Evolutionary conservation across 35 echinoderm and acorn worm species (phyloP).

Genomic region (Apostichopus parvimensis): DNA sequence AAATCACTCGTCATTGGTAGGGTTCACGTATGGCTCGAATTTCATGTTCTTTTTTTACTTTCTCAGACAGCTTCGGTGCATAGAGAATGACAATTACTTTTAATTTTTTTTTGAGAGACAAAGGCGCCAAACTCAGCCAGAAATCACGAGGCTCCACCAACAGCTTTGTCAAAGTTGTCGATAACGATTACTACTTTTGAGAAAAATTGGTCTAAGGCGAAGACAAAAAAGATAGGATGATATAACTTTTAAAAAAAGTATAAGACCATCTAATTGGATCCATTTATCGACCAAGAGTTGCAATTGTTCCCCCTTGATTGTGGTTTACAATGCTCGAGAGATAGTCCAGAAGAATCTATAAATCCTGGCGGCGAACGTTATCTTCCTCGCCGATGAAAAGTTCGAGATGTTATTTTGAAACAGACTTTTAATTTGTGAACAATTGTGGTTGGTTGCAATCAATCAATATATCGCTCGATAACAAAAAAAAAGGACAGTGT

Average conservation of each 20-base stretch:
- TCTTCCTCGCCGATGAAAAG: no score
- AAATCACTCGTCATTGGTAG: not conserved
- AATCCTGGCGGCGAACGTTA: no score
- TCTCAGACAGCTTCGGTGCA: not conserved
- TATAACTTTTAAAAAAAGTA: not conserved
- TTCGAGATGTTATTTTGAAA: no score
- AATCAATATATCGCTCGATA: no score
- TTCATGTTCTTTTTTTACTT: not conserved
- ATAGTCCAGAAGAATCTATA: not conserved
- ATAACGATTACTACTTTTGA: not conserved
- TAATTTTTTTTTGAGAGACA: not conserved
- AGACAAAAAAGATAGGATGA: not conserved
- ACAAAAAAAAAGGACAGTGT: no score
- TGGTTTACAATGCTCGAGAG: not conserved
- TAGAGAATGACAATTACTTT: not conserved
- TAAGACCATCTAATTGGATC: not conserved
- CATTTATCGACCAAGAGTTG: not conserved
- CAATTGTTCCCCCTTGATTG: not conserved
- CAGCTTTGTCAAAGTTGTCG: not conserved
- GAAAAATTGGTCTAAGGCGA: not conserved
- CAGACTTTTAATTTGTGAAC: no score
- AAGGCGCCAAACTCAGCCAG: not conserved
- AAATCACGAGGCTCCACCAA: not conserved
- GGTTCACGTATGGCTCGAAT: not conserved
- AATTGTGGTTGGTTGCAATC: no score